Conservation (phyloP, 2,888 invertebrate species). For the Drosophila siamana region DNA sequence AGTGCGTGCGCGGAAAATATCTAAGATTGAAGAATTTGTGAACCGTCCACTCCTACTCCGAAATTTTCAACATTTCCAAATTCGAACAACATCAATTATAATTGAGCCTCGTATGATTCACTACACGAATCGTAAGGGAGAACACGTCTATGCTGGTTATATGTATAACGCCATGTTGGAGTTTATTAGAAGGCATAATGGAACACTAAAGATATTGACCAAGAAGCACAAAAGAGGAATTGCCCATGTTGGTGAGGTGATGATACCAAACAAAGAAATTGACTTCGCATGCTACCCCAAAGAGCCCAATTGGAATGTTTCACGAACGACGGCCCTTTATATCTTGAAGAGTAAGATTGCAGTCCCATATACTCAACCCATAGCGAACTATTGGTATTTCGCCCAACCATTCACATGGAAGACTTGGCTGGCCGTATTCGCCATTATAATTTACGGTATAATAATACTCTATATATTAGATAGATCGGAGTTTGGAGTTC, state of each 20-base stretch:
- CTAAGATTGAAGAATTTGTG: background rate
- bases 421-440: constrained; percentile 47
- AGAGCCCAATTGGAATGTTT: background rate
- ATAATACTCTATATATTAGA: constrained; percentile 32
- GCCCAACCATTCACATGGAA: constrained; percentile 41
- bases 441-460: constrained; percentile 14
- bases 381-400: constrained; percentile 59
- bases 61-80: constrained; percentile 32
- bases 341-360: constrained; percentile 32
- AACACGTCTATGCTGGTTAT: constrained; percentile 51
- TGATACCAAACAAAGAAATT: background rate
- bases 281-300: constrained; percentile 17
- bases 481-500: constrained; percentile 20
- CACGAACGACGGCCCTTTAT: constrained; percentile 1
- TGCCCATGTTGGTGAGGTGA: rapidly evolving
- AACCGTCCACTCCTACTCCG: background rate
- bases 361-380: constrained; percentile 56
- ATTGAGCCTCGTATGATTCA: constrained; percentile 42
- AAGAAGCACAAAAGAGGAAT: background rate
- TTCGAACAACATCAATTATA: constrained; percentile 22
- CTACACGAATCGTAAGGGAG: constrained; percentile 39
- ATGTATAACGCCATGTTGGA: constrained; percentile 44
- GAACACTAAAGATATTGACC: constrained; percentile 18
- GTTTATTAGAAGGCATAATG: constrained; percentile 60
- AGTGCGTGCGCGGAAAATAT: background rate